Evolutionary conservation across 92 coral and sea anemone genomes (phyloP), one percentile per base, ranked within the genome.

Genomic region (Bergia puertoricense): DNA sequence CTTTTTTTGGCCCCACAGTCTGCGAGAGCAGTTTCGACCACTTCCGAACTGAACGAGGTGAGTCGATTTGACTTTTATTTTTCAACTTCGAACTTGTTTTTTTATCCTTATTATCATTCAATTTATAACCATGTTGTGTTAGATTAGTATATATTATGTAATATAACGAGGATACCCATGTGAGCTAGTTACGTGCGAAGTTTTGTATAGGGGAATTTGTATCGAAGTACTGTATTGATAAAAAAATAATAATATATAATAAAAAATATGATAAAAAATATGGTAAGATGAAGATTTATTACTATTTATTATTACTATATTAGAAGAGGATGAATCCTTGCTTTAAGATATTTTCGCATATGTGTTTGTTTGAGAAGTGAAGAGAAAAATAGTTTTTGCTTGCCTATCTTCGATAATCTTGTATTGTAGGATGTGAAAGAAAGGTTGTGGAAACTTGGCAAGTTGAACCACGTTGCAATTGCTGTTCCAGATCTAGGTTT

Each of bases 381-480:
- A 85, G 80, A 36, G 2, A 46, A 5, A 56, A 56, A 15, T 6
- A 45, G 36, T 4, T 36, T 2, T 46, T 18, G 7, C 11, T 54
- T n/a, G 6, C 11, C 8, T 65, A 42, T 37, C 48, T 9, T 46
- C 8, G 7, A 72, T 87, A n/a, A 15, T 30, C 30, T 88, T 30
- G 69, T 68, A 50, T 86, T 57, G 68, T 42, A 95, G 98, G 91
- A 90, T 86, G 45, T 77, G 38, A 86, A 90, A 88, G 93, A 92
- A 51, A 93, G 90, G 88, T 72, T 96, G 43, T 96, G 99, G 99
- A 93, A 91, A 37, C 85, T 96, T 74, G 99, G 99, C 8, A 96
- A 90, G 90, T 91, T 96, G 65, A 96, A 96, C 91, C 99, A 96
- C 91, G 99, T 96, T 79, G 99, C 99, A 62, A 96, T 96, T 93